A percentile compares a stretch with the other conserved stretches of the same genome.
phyloP scores from a whole-genome alignment of 1,140 invertebrate species.

The Bombus superbus region DNA sequence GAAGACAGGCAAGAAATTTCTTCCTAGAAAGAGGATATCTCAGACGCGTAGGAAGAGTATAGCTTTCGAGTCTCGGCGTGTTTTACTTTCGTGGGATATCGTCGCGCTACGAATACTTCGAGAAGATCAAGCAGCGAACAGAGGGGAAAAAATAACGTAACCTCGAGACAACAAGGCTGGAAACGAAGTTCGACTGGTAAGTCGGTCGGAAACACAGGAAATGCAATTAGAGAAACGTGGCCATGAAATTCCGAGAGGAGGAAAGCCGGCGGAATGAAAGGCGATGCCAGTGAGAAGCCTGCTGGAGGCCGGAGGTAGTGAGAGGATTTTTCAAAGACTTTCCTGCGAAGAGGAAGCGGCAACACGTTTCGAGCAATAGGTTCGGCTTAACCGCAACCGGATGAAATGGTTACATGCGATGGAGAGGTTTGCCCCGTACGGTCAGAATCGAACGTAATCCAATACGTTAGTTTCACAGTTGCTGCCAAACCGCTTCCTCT shows the following conservation, averaged over 20 bases:
- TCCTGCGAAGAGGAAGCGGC: constrained; percentile 25
- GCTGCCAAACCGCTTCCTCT: constrained; percentile 24
- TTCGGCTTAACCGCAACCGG: constrained; percentile 39
- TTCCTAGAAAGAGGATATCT: too few species aligned
- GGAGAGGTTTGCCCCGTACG: constrained; percentile 18
- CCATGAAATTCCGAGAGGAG: constrained; percentile 26
- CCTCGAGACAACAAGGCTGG: not conserved
- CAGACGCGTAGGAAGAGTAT: too few species aligned
- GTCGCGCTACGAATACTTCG: not conserved
- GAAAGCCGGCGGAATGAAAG: constrained; percentile 44
- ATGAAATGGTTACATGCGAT: constrained; percentile 43
- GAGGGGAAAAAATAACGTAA: not conserved
- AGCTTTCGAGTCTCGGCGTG: too few species aligned
- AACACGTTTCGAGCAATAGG: constrained; percentile 37
- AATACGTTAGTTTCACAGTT: constrained; percentile 35
- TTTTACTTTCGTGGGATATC: too few species aligned
- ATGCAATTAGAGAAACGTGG: constrained; percentile 55
- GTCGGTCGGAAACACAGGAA: constrained; percentile 18
- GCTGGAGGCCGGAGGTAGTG: constrained; percentile 22
- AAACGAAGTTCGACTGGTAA: not conserved
- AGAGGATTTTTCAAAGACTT: constrained; percentile 52
- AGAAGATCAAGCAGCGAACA: not conserved
- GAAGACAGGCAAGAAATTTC: too few species aligned
- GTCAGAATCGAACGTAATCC: constrained; percentile 44
- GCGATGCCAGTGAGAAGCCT: constrained; percentile 27